phyloP scores from a whole-genome alignment of 2,888 invertebrate species.

The Celastrina argiolus region DNA sequence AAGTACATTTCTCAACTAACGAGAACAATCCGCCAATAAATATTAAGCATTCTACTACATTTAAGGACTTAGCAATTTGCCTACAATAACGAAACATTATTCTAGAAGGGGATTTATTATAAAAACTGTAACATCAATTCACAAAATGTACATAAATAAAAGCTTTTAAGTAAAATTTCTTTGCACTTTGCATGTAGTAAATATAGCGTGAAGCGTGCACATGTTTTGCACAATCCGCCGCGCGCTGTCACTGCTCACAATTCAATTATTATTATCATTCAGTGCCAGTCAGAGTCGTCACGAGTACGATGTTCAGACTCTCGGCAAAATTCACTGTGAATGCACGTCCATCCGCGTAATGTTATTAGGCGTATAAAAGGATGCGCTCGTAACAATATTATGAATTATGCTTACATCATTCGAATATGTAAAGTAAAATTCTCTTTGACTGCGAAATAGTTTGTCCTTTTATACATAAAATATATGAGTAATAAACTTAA shows the following conservation, averaged over 20 bases:
- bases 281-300: conserved; percentile 15
- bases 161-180: conserved; percentile 1
- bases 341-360: conserved; percentile 14
- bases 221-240: conserved; percentile 2
- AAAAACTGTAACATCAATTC: no score
- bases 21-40: no score
- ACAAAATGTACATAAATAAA: neutral
- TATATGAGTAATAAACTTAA: neutral
- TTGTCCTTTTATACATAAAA: neutral
- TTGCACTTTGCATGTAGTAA: neutral
- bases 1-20: no score
- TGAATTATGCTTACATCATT: conserved; percentile 1
- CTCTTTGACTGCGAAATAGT: neutral
- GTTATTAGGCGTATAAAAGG: conserved; percentile 16
- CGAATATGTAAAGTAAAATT: conserved; percentile 1
- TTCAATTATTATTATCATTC: conserved; percentile 21
- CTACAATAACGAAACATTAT: no score
- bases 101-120: no score
- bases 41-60: no score
- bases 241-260: conserved; percentile 4
- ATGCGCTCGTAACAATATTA: conserved; percentile 16
- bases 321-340: neutral
- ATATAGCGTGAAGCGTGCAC: conserved; percentile 12
- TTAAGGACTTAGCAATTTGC: no score
- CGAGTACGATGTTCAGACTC: conserved; percentile 15